Evolutionary conservation across 2,797 vertebrate species (phyloP).

Genomic region (Cottoperca gobio): DNA sequence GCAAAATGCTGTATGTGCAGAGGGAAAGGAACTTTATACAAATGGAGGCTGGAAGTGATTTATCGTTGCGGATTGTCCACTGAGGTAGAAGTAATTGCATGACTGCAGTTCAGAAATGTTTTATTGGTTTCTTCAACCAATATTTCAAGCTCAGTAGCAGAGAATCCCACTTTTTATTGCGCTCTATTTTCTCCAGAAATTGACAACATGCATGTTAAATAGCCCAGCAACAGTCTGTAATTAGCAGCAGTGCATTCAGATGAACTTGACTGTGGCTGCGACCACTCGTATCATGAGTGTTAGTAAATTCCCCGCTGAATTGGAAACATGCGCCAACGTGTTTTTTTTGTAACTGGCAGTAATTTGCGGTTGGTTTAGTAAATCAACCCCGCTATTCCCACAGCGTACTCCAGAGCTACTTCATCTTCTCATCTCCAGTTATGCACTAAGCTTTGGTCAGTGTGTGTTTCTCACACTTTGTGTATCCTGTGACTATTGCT

Average conservation of each 20-base stretch:
- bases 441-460: slow-evolving; percentile 29
- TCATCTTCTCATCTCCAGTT: slow-evolving; percentile 43
- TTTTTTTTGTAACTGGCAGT: slow-evolving; percentile 21
- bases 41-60: slow-evolving; percentile 30
- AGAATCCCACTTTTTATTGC: slow-evolving; percentile 4
- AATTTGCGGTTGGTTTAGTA: slow-evolving; percentile 28
- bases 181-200: slow-evolving; percentile 26
- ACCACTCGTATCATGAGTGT: slow-evolving; percentile 24
- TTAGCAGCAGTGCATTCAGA: slow-evolving; percentile 18
- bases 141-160: slow-evolving; percentile 26
- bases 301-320: slow-evolving; percentile 30
- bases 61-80: slow-evolving; percentile 16
- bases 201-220: slow-evolving; percentile 11
- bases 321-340: slow-evolving; percentile 21
- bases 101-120: slow-evolving; percentile 24
- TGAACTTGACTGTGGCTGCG: slow-evolving; percentile 15
- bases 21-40: slow-evolving; percentile 3
- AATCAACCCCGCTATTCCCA: slow-evolving; percentile 29
- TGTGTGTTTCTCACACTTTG: slow-evolving; percentile 24
- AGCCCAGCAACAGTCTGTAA: slow-evolving; percentile 25
- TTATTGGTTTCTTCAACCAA: slow-evolving; percentile 27
- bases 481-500: slow-evolving; percentile 23
- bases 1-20: background rate
- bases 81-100: slow-evolving; percentile 9
- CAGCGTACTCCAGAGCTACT: slow-evolving; percentile 19